These are phyloP conservation scores for Catostylus mosaicus DNA, from an alignment of 30 jellyfish, hydroid and myxozoan genomes.

Conservation along the genomic window DNA sequence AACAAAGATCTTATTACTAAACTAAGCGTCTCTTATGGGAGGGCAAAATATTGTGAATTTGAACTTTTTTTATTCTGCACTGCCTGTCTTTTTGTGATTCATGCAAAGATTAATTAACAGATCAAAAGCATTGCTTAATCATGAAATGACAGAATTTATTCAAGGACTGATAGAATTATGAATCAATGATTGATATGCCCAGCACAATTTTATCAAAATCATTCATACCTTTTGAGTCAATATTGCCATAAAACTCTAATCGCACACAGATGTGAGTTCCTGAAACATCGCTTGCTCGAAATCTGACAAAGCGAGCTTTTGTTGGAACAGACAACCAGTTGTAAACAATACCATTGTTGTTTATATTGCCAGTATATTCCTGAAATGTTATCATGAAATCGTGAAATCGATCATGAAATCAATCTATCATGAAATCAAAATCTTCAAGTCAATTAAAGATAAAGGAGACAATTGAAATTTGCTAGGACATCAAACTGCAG, in stretches of 20 bases:
- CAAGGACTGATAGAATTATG: neutral
- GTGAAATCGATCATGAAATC: no score
- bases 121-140: no score
- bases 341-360: conserved; percentile 50
- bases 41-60: no score
- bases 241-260: conserved; percentile 35
- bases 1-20: no score
- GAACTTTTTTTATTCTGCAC: no score
- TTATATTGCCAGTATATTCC: conserved; percentile 38
- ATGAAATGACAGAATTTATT: no score
- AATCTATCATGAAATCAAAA: no score
- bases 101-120: neutral
- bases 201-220: neutral
- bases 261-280: conserved; percentile 56
- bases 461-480: no score
- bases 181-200: neutral
- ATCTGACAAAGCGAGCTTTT: conserved; percentile 45
- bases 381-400: no score
- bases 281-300: conserved; percentile 38
- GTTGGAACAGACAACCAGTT: conserved; percentile 50
- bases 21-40: no score
- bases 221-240: conserved; percentile 22
- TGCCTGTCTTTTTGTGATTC: neutral
- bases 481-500: no score
- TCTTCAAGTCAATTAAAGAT: no score